Evolutionary conservation across 2,113 vertebrate species (phyloP).

Genomic region (Albula goreensis): DNA sequence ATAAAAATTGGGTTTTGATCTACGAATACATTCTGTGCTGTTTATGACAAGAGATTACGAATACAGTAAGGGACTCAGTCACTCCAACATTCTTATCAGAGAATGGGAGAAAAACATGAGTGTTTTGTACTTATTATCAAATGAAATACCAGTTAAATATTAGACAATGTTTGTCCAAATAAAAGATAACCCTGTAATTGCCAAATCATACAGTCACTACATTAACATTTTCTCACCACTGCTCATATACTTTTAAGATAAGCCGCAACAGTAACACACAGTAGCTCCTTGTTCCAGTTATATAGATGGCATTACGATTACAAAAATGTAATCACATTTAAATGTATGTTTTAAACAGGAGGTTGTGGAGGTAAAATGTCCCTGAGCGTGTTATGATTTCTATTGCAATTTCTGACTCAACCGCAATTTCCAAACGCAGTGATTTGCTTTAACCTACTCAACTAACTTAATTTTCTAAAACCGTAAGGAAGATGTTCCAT

Average conservation of each 20-base stretch:
- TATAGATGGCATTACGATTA: neutral
- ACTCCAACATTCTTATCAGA: conserved; percentile 17
- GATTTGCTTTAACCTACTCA: too few relatives aligned
- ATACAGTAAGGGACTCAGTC: neutral
- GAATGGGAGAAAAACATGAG: conserved; percentile 12
- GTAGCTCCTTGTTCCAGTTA: neutral
- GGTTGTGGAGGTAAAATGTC: too few relatives aligned
- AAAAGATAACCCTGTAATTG: conserved; percentile 23
- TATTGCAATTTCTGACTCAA: too few relatives aligned
- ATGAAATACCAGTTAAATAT: conserved; percentile 19
- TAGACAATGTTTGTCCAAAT: conserved; percentile 12
- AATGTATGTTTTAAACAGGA: neutral
- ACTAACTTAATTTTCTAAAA: too few relatives aligned
- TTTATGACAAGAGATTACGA: neutral
- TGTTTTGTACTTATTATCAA: conserved; percentile 9
- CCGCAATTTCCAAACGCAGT: too few relatives aligned
- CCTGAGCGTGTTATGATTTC: too few relatives aligned
- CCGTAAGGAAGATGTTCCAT: too few relatives aligned
- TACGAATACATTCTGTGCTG: neutral
- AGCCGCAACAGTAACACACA: conserved; percentile 11
- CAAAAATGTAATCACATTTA: neutral
- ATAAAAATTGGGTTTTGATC: neutral
- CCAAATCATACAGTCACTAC: conserved; percentile 1
- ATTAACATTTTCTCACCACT: neutral
- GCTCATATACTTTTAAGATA: conserved; percentile 14